These are phyloP conservation scores for Rutpela maculata DNA, from an alignment of 2,888 invertebrate genomes.

Conservation along the genomic window DNA sequence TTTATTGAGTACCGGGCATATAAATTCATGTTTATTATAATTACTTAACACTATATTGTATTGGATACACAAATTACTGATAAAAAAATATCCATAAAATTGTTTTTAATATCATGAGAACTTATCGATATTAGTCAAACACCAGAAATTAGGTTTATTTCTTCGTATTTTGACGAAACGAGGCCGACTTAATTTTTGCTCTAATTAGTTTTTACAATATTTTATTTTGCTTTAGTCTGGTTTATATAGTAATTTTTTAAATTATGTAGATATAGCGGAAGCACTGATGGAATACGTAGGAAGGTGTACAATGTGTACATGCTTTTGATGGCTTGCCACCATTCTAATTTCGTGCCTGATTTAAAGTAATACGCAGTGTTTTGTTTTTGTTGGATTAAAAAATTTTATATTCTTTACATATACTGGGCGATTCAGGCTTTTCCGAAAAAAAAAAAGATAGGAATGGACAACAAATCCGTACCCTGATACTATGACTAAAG, in stretches of 20 bases:
- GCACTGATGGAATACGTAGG: conserved; percentile 56
- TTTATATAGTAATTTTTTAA: conserved; percentile 29
- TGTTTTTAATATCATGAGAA: not conserved
- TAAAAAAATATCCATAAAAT: not conserved
- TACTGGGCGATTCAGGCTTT: too few species aligned
- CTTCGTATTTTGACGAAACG: not conserved
- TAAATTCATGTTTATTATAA: not conserved
- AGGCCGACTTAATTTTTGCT: not conserved
- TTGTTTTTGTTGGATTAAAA: too few species aligned
- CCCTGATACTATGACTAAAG: too few species aligned
- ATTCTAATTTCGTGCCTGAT: not conserved
- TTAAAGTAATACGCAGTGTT: too few species aligned
- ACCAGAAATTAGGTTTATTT: not conserved
- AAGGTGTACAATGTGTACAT: conserved; percentile 60
- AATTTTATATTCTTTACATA: too few species aligned
- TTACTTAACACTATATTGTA: not conserved
- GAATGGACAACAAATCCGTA: too few species aligned
- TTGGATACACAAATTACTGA: not conserved
- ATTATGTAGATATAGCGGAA: conserved; percentile 57
- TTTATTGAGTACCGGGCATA: not conserved
- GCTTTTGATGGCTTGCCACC: conserved; percentile 46
- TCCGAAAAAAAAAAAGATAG: too few species aligned
- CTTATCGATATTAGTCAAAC: not conserved
- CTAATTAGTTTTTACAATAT: not conserved
- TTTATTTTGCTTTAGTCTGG: not conserved